A percentile compares a stretch with the other conserved stretches of the same genome.
Evolutionary conservation across 2,113 vertebrate species (phyloP).

Genomic region (Hyperoodon ampullatus): DNA sequence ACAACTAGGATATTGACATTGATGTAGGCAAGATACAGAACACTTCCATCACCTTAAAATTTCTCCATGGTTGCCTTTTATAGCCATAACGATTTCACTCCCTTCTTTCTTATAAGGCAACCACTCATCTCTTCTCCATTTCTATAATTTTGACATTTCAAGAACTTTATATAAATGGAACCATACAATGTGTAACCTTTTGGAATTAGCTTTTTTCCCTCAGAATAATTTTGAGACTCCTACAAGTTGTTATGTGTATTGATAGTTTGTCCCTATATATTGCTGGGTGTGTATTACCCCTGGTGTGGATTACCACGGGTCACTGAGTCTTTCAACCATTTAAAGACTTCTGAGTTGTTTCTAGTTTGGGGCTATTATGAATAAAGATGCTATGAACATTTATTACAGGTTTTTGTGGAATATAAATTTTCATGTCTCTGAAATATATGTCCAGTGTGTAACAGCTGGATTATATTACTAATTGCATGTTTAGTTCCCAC

Average conservation of each 20-base stretch:
- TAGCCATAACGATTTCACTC: neutral
- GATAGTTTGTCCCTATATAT: neutral
- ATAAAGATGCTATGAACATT: too few relatives aligned
- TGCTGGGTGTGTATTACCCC: neutral
- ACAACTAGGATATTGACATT: neutral
- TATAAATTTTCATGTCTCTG: too few relatives aligned
- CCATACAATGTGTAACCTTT: neutral
- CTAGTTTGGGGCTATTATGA: too few relatives aligned
- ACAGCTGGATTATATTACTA: too few relatives aligned
- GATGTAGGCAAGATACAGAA: neutral
- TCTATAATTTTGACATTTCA: neutral
- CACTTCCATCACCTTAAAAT: neutral
- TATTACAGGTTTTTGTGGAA: too few relatives aligned
- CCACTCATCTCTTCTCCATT: neutral
- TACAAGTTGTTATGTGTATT: neutral
- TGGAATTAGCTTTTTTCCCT: neutral
- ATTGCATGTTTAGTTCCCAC: too few relatives aligned
- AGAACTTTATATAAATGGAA: neutral
- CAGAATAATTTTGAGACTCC: neutral
- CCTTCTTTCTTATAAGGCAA: neutral
- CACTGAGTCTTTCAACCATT: too few relatives aligned
- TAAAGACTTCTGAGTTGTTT: too few relatives aligned
- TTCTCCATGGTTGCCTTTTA: neutral
- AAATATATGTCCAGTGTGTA: too few relatives aligned
- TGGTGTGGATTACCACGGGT: neutral